These are phyloP conservation scores for Allolobophora icterica DNA, from an alignment of 2,888 invertebrate species.

Conservation along the genomic window DNA sequence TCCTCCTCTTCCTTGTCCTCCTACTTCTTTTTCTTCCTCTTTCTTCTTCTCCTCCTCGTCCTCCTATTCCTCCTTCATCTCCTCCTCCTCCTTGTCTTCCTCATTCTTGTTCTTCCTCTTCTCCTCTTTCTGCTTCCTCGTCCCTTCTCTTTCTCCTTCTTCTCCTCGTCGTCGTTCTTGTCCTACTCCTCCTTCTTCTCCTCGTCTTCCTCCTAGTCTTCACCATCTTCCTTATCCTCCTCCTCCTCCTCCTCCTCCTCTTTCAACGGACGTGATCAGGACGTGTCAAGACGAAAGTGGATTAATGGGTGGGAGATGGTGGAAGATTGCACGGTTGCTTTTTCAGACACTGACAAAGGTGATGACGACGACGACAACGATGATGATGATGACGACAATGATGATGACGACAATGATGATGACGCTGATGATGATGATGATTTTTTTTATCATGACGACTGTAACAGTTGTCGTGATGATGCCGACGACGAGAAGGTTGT, in stretches of 20 bases:
- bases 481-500: neutral
- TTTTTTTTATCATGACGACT: neutral
- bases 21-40: neutral
- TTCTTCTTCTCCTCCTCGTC: slow-evolving; percentile 3
- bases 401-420: neutral
- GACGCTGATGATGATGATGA: neutral
- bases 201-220: neutral
- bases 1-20: neutral
- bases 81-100: neutral
- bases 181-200: neutral
- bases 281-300: neutral
- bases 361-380: neutral
- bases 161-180: neutral
- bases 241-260: neutral
- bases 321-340: neutral
- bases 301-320: neutral
- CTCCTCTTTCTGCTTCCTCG: neutral
- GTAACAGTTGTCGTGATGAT: neutral
- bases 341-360: neutral
- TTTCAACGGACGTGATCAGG: neutral
- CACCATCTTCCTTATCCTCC: neutral
- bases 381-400: neutral
- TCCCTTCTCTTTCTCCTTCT: neutral
- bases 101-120: neutral
- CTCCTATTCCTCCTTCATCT: neutral